Evolutionary conservation across 2,888 invertebrate species (phyloP).

Genomic region (Archaeoteleia sp.): DNA sequence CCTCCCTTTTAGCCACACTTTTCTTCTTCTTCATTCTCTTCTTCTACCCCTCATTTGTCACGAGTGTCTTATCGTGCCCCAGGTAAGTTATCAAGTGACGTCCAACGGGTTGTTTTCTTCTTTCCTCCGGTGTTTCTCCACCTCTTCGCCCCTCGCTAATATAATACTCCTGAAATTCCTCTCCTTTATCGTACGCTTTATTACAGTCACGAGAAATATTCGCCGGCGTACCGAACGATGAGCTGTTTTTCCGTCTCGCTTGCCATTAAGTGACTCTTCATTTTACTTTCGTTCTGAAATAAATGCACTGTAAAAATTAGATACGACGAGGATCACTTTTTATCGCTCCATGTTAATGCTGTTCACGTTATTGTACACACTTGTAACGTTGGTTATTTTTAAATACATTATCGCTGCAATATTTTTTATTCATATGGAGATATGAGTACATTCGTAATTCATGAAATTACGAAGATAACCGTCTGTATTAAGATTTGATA

Average conservation of each 20-base stretch:
- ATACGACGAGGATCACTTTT: conserved; percentile 11
- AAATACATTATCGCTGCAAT: too few relatives aligned
- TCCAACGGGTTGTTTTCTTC: conserved; percentile 20
- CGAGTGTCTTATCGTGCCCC: conserved; percentile 56
- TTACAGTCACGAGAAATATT: conserved; percentile 18
- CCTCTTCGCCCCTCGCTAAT: conserved; percentile 7
- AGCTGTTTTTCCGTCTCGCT: conserved; percentile 5
- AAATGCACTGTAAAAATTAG: conserved; percentile 9
- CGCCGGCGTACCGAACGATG: conserved; percentile 2
- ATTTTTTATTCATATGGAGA: too few relatives aligned
- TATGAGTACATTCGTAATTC: too few relatives aligned
- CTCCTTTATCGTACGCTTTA: conserved; percentile 17
- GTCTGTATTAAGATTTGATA: too few relatives aligned
- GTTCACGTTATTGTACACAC: neutral
- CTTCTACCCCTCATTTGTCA: conserved; percentile 57
- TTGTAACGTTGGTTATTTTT: too few relatives aligned
- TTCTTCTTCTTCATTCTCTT: conserved; percentile 20
- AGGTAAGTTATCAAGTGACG: conserved; percentile 54
- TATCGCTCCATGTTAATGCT: neutral
- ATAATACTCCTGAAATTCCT: conserved; percentile 8
- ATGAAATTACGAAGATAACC: too few relatives aligned
- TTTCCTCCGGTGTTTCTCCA: conserved; percentile 2
- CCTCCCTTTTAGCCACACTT: conserved; percentile 4
- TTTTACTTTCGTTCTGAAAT: conserved; percentile 6
- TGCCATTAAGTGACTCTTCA: conserved; percentile 8